A percentile compares a stretch with the other conserved stretches of the same genome.
Evolutionary conservation across 2,888 invertebrate species (phyloP).

Genomic region (Troides oblongomaculatus): DNA sequence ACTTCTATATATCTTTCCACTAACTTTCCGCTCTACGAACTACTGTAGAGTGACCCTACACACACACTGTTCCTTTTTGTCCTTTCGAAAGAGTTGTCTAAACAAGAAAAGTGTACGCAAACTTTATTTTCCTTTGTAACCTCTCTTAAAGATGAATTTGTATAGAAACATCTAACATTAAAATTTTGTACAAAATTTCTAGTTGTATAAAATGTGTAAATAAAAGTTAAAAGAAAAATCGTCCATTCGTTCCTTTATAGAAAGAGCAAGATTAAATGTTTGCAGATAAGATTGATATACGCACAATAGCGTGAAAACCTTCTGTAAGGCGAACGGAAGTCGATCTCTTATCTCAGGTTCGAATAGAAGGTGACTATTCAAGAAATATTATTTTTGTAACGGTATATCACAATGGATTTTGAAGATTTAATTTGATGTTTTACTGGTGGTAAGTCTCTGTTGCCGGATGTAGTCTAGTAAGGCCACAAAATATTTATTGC

Average conservation of each 20-base stretch:
- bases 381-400: background rate
- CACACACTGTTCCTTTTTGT: background rate
- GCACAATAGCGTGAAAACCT: constrained; percentile 8
- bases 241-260: background rate
- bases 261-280: constrained; percentile 15
- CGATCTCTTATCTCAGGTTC: background rate
- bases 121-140: background rate
- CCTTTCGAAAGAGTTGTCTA: background rate
- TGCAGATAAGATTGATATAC: constrained; percentile 15
- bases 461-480: too few relatives aligned
- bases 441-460: too few relatives aligned
- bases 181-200: constrained; percentile 8
- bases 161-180: background rate
- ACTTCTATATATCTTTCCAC: constrained; percentile 6
- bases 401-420: too few relatives aligned
- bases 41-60: constrained; percentile 10
- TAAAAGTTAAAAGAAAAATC: constrained; percentile 10
- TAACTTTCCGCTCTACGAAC: constrained; percentile 2
- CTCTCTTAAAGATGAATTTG: background rate
- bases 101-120: background rate
- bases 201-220: background rate
- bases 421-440: too few relatives aligned
- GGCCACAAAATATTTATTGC: too few relatives aligned
- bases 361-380: background rate
- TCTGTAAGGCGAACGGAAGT: constrained; percentile 8